Evolutionary conservation across 2,888 invertebrate genomes (phyloP).

Genomic region (Drosophila paranaensis): DNA sequence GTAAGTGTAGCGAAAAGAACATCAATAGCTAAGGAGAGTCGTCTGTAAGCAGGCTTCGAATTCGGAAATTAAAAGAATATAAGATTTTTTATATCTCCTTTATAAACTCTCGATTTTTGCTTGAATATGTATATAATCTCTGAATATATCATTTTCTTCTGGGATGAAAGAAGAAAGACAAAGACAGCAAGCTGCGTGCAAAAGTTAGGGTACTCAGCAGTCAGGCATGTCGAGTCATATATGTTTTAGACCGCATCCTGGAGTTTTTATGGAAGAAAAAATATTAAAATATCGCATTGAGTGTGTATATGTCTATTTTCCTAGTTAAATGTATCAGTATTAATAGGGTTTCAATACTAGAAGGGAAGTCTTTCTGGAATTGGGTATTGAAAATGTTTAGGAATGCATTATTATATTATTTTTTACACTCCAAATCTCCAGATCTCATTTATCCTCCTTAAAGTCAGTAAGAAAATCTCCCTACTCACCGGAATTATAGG

Average conservation of each 20-base stretch:
- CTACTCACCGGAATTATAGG: constrained; percentile 63
- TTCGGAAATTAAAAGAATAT: background rate
- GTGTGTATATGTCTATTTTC: too few species aligned
- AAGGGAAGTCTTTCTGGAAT: background rate
- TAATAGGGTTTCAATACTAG: fast-evolving
- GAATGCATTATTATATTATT: too few species aligned
- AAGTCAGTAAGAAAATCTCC: background rate
- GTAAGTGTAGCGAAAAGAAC: background rate
- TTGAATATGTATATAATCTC: background rate
- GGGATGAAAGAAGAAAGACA: too few species aligned
- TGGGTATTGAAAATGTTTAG: too few species aligned
- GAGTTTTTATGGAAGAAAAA: too few species aligned
- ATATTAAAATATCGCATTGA: background rate
- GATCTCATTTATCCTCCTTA: background rate
- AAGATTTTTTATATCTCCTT: too few species aligned
- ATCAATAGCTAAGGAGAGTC: too few species aligned
- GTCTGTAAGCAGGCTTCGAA: background rate
- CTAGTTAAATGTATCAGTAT: too few species aligned
- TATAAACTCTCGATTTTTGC: background rate
- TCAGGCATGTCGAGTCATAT: background rate
- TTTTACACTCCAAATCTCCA: too few species aligned
- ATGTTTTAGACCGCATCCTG: background rate
- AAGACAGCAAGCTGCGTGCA: too few species aligned
- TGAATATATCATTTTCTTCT: background rate
- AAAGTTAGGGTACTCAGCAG: background rate